These are phyloP conservation scores for Drosophila obscura DNA, from an alignment of 1,140 invertebrate genomes.

Conservation along the genomic window DNA sequence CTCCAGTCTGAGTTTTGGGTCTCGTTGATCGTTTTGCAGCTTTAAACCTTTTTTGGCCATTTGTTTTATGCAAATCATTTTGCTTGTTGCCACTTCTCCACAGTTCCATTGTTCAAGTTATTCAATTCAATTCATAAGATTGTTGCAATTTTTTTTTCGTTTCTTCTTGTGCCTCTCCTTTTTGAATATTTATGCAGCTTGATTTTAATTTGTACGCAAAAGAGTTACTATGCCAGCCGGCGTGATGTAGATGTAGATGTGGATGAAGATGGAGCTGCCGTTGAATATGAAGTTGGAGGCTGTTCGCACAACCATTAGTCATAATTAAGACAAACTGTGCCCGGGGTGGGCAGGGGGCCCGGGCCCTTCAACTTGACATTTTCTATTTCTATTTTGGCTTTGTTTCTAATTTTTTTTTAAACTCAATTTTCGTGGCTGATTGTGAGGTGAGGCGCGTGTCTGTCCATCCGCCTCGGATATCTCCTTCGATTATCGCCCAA, in stretches of 20 bases:
- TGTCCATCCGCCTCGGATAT: background rate
- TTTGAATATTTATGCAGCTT: constrained; percentile 22
- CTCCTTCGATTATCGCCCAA: constrained; percentile 21
- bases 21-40: constrained; percentile 22
- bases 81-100: background rate
- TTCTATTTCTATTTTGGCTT: constrained; percentile 16
- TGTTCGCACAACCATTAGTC: constrained; percentile 63
- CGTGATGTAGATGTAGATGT: too few species aligned
- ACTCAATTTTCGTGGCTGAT: background rate
- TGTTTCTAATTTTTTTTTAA: constrained; percentile 22
- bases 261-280: constrained; percentile 4
- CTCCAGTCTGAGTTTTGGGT: background rate
- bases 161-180: background rate
- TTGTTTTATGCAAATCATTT: constrained; percentile 34
- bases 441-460: constrained; percentile 30
- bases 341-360: constrained; percentile 27
- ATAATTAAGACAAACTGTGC: constrained; percentile 65
- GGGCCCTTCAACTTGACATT: constrained; percentile 66
- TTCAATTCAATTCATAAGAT: constrained; percentile 11
- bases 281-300: constrained; percentile 12
- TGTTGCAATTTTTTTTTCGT: constrained; percentile 24
- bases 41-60: constrained; percentile 25
- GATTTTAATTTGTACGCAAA: too few species aligned
- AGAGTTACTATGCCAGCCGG: too few species aligned
- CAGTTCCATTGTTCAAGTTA: constrained; percentile 16